Evolutionary conservation across 2,797 vertebrate species (phyloP).

Genomic region (Nannoperca obscura): DNA sequence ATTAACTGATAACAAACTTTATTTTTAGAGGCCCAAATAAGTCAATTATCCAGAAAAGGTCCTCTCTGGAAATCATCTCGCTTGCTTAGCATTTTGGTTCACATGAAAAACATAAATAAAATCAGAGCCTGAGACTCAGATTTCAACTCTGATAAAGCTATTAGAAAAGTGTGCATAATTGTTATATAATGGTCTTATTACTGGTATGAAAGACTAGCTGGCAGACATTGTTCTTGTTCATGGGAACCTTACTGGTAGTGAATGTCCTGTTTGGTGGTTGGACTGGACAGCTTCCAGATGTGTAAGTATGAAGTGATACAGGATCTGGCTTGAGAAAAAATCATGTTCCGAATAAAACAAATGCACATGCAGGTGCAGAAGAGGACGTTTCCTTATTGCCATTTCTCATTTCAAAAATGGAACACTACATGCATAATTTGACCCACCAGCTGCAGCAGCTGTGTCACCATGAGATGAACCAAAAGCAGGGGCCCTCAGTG

Average conservation of each 20-base stretch:
- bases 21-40: background rate
- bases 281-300: conserved; percentile 60
- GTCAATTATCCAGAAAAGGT: background rate
- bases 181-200: conserved; percentile 8
- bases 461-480: conserved; percentile 43
- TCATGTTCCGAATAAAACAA: background rate
- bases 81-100: background rate
- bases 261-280: conserved; percentile 17
- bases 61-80: background rate
- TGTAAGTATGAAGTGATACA: background rate
- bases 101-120: background rate
- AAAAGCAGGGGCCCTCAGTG: conserved; percentile 62
- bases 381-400: background rate
- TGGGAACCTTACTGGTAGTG: conserved; percentile 13
- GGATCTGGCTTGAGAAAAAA: conserved; percentile 8
- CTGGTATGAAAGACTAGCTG: conserved; percentile 7
- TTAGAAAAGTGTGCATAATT: conserved; percentile 12
- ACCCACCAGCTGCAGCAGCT: conserved; percentile 66
- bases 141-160: conserved; percentile 31
- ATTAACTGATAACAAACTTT: background rate
- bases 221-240: conserved; percentile 21
- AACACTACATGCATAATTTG: background rate
- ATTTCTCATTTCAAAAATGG: conserved; percentile 22
- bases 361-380: background rate
- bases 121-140: conserved; percentile 12